phyloP scores from a whole-genome alignment of 2,797 vertebrate species.

The Hyperoplus lanceolatus region DNA sequence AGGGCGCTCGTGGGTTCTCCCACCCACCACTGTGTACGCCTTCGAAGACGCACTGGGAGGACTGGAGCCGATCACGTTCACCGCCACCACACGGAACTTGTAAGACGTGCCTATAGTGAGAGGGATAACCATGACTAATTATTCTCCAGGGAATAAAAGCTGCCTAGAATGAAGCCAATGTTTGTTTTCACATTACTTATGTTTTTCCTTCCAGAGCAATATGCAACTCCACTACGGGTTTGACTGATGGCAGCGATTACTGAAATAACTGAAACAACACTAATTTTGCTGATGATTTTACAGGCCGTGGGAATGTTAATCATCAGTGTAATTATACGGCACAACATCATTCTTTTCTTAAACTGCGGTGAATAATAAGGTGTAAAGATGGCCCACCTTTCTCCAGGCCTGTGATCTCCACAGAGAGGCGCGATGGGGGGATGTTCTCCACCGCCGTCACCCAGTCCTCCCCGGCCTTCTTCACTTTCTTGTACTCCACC shows the following conservation, averaged over 20 bases:
- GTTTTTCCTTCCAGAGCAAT: constrained; percentile 60
- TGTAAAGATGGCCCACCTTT: constrained; percentile 88
- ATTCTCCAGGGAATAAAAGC: constrained; percentile 16
- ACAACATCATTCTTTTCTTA: constrained; percentile 33
- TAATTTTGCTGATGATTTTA: constrained; percentile 78
- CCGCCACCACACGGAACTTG: constrained; percentile 95
- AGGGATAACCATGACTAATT: constrained; percentile 11
- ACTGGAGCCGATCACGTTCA: constrained; percentile 96
- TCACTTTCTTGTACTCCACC: constrained; percentile 95
- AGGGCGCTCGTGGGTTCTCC: constrained; percentile 90
- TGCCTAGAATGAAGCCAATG: constrained; percentile 24
- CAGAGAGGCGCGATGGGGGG: constrained; percentile 94
- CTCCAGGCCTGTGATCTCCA: constrained; percentile 94
- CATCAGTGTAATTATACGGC: constrained; percentile 63
- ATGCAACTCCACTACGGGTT: constrained; percentile 50
- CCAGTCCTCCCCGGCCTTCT: constrained; percentile 93
- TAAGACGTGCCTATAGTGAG: constrained; percentile 90
- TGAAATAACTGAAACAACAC: constrained; percentile 71
- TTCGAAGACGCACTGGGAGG: constrained; percentile 94
- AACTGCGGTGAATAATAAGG: constrained; percentile 36
- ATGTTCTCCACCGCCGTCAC: constrained; percentile 93
- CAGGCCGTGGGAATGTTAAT: constrained; percentile 71
- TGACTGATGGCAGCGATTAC: constrained; percentile 78
- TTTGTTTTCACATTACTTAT: constrained; percentile 57
- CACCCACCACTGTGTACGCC: constrained; percentile 93